phyloP scores from a whole-genome alignment of 2,888 invertebrate species.

The Octodonta nipae region DNA sequence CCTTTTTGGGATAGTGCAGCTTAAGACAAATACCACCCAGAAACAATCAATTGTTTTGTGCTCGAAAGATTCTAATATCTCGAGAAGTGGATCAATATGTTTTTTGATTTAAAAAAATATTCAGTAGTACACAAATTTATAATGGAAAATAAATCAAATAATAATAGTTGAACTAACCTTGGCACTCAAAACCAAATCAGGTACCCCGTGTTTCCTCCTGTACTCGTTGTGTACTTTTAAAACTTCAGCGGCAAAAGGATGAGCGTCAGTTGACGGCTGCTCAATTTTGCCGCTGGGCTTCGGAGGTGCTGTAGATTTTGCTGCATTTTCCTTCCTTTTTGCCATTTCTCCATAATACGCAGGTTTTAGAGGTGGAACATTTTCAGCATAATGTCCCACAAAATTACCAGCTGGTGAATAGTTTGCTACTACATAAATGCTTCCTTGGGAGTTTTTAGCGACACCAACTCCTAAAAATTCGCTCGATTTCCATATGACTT shows the following conservation, averaged over 20 bases:
- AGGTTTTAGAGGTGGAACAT: slow-evolving; percentile 47
- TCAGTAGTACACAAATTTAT: too few species aligned
- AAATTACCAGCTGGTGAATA: slow-evolving; percentile 86
- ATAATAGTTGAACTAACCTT: too few species aligned
- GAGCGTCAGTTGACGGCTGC: slow-evolving; percentile 38
- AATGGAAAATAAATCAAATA: too few species aligned
- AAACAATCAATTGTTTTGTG: too few species aligned
- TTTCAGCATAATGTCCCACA: slow-evolving; percentile 56
- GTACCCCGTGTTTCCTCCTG: slow-evolving; percentile 44
- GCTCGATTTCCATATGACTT: slow-evolving; percentile 53
- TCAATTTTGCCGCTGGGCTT: slow-evolving; percentile 11
- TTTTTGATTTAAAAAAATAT: too few species aligned
- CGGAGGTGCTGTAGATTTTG: neutral
- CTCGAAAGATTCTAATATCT: too few species aligned
- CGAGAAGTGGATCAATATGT: too few species aligned
- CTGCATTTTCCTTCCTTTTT: slow-evolving; percentile 4
- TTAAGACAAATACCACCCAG: too few species aligned
- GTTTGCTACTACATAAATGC: slow-evolving; percentile 75
- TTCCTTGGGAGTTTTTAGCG: slow-evolving; percentile 55
- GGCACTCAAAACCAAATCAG: too few species aligned
- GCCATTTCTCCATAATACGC: slow-evolving; percentile 12
- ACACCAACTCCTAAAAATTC: slow-evolving; percentile 54
- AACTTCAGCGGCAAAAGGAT: too few species aligned
- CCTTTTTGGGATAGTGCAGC: too few species aligned
- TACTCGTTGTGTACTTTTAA: slow-evolving; percentile 48